These are phyloP conservation scores for Pangasius krempfi DNA, from an alignment of 2,797 vertebrate genomes.

Conservation along the genomic window DNA sequence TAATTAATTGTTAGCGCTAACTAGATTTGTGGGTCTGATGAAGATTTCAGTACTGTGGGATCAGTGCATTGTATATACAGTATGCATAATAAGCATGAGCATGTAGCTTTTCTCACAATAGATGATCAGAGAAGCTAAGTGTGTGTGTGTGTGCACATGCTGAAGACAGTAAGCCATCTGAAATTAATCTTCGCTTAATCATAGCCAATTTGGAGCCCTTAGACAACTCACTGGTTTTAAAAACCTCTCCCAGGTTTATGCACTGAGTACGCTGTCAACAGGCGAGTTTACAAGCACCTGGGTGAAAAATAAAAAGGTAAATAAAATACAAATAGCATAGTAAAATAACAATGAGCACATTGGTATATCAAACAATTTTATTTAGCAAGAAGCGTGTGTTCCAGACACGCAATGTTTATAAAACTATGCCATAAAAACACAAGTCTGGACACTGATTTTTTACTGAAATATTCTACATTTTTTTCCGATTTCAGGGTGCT, in stretches of 20 bases:
- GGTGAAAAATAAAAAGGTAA: constrained; percentile 49
- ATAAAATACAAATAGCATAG: constrained; percentile 50
- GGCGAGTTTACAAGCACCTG: constrained; percentile 57
- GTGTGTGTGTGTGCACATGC: background rate
- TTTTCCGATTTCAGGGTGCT: constrained; percentile 8
- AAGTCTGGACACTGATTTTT: constrained; percentile 23
- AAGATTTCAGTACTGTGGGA: background rate
- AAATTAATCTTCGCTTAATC: constrained; percentile 47
- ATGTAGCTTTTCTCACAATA: background rate
- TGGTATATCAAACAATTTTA: constrained; percentile 51
- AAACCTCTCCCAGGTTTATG: constrained; percentile 42
- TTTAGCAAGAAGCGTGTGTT: constrained; percentile 41
- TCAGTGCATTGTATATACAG: background rate
- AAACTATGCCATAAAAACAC: constrained; percentile 44
- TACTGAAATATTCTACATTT: constrained; percentile 37
- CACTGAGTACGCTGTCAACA: constrained; percentile 44
- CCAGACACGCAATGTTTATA: constrained; percentile 56
- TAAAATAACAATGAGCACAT: constrained; percentile 55
- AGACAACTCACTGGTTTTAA: constrained; percentile 44
- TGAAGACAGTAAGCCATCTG: constrained; percentile 36
- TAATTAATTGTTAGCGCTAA: constrained; percentile 1
- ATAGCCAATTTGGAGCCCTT: constrained; percentile 50
- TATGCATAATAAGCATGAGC: background rate
- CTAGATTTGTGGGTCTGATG: background rate
- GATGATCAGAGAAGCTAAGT: background rate